Conservation (phyloP, 2,797 vertebrate genomes). For the Lepus townsendii region DNA sequence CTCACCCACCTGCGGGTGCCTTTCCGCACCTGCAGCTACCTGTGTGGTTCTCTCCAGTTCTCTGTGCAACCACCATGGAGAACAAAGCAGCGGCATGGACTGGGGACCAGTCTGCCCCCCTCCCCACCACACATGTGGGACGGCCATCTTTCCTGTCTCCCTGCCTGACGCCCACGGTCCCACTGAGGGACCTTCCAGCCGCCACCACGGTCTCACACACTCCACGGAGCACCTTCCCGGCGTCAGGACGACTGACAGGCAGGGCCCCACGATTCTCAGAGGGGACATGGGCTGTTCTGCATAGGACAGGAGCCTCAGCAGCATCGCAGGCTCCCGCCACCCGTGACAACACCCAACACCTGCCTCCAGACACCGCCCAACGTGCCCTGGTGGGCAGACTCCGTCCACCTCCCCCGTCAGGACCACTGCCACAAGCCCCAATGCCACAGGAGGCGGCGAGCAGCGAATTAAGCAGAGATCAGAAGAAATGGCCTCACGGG, state of each 20-base stretch:
- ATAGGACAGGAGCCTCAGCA: not conserved
- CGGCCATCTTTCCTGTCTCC: rapidly evolving
- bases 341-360: not conserved
- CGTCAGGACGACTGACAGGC: too few species aligned
- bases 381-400: not conserved
- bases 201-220: not conserved
- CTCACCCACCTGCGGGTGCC: not conserved
- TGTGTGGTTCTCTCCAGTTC: not conserved
- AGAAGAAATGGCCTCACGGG: not conserved
- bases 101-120: not conserved
- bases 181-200: not conserved
- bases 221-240: not conserved
- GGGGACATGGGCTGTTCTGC: not conserved
- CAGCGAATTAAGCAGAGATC: not conserved
- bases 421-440: not conserved
- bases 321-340: not conserved
- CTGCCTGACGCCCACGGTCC: not conserved
- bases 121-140: not conserved
- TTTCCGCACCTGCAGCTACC: not conserved
- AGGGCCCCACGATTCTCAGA: too few species aligned
- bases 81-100: too few species aligned
- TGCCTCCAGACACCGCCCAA: not conserved
- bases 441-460: not conserved
- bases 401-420: not conserved
- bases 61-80: too few species aligned